Evolutionary conservation across 2,113 vertebrate genomes (phyloP), one percentile per base, ranked within the genome.

Genomic region (Anhinga rufa): DNA sequence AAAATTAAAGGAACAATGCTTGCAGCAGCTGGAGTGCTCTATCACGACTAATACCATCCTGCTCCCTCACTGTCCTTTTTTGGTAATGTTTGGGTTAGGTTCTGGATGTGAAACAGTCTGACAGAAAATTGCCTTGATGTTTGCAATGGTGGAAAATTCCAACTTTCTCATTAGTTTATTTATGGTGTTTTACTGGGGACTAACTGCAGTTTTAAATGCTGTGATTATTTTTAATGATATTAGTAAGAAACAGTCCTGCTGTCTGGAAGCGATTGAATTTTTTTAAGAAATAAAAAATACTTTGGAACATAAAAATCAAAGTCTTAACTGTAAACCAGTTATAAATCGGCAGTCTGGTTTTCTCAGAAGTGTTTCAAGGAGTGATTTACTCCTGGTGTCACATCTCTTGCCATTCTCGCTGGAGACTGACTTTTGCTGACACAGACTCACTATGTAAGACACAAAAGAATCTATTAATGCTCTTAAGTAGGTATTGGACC

Each of bases 31-130:
- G 24, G 6, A 93, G 60, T 9, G 9, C 13, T 70, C 20, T 85
- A 31, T 71, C 13, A 40, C 0, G 2, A 42, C 17, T 77, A 42
- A 58, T 66, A 77, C 32, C 7, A 74, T 6, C 9, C 52, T 79
- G 7, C 31, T 86, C 29, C 31, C 16, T 38, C 52, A 14, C 15
- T 69, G 52, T 42, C 78, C 82, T 82, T 86, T 96, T 94, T 91
- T 71, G 88, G 92, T 75, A 88, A 86, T 86, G 52, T 93, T 95
- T 94, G 85, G 10, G 4, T 82, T 93, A 70, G 26, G 18, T 71
- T 86, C 38, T 81, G 42, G 9, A 57, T 29, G 19, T 82, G 61
- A 90, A 92, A 81, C 14, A 76, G 18, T 51, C n/a, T 64, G 85
- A 74, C 52, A 88, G 51, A 77, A 87, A 89, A 82, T 9, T 70